A percentile compares a stretch with the other conserved stretches of the same genome.
Evolutionary conservation across 2,888 invertebrate species (phyloP).

Genomic region (Stenotaenia linearis): DNA sequence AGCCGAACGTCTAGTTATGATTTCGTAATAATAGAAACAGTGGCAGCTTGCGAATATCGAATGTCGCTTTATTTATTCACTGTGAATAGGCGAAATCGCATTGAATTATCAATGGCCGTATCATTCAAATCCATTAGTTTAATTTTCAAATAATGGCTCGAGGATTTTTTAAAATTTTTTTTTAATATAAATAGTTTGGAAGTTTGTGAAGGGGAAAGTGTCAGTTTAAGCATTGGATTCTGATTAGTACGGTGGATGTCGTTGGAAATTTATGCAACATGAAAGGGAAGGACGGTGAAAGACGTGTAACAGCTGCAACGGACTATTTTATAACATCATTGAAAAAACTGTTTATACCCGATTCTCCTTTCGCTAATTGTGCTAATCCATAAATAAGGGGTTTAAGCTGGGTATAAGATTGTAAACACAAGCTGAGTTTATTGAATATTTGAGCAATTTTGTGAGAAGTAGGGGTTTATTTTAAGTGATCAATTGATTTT

Average conservation of each 20-base stretch:
- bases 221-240: not conserved
- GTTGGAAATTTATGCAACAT: not conserved
- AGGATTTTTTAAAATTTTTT: not conserved
- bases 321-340: not conserved
- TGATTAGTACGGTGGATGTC: not conserved
- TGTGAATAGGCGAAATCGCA: not conserved
- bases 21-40: not conserved
- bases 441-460: not conserved
- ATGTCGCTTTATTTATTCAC: not conserved
- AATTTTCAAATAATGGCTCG: no score
- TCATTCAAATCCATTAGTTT: no score
- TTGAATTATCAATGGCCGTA: not conserved
- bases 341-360: not conserved
- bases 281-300: not conserved
- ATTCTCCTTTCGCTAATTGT: not conserved
- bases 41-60: not conserved
- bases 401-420: not conserved
- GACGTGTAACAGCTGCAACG: slow-evolving; percentile 2
- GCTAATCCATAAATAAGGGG: slow-evolving; percentile 1
- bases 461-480: not conserved
- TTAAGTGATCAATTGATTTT: not conserved
- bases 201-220: not conserved
- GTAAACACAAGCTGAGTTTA: not conserved
- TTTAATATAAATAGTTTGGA: not conserved
- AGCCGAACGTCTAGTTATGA: not conserved